Evolutionary conservation across 2,888 invertebrate genomes (phyloP).

Genomic region (Cordilura impudica): DNA sequence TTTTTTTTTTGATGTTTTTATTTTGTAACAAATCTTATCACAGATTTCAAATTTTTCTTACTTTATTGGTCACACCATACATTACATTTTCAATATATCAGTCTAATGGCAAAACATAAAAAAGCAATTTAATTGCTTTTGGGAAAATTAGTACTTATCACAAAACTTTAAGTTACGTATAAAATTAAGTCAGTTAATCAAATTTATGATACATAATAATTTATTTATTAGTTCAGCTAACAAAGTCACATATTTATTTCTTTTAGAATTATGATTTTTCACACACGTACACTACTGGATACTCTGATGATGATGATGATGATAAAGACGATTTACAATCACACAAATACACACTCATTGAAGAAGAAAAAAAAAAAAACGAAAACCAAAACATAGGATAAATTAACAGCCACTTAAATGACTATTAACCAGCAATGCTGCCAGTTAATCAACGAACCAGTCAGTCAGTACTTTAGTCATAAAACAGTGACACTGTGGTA

Average conservation of each 20-base stretch:
- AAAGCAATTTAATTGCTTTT: conserved; percentile 61
- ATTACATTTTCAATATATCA: conserved; percentile 58
- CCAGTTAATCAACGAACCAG: background rate
- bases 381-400: conserved; percentile 26
- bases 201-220: conserved; percentile 34
- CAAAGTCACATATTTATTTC: conserved; percentile 53
- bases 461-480: conserved; percentile 5
- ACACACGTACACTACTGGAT: background rate
- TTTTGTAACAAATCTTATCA: conserved; percentile 41
- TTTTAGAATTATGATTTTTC: background rate
- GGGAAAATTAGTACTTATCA: conserved; percentile 59
- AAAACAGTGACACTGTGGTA: background rate
- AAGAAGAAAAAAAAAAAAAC: background rate
- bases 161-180: conserved; percentile 51
- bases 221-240: conserved; percentile 32
- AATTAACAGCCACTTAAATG: conserved; percentile 67
- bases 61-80: conserved; percentile 56
- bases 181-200: conserved; percentile 52
- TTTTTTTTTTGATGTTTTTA: background rate
- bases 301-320: background rate
- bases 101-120: conserved; percentile 55
- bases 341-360: conserved; percentile 31
- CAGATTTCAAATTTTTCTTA: conserved; percentile 46
- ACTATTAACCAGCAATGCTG: conserved; percentile 62
- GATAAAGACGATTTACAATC: conserved; percentile 41